These are phyloP conservation scores for Lordiphosa stackelbergi DNA, from an alignment of 1,140 invertebrate genomes.

Conservation along the genomic window DNA sequence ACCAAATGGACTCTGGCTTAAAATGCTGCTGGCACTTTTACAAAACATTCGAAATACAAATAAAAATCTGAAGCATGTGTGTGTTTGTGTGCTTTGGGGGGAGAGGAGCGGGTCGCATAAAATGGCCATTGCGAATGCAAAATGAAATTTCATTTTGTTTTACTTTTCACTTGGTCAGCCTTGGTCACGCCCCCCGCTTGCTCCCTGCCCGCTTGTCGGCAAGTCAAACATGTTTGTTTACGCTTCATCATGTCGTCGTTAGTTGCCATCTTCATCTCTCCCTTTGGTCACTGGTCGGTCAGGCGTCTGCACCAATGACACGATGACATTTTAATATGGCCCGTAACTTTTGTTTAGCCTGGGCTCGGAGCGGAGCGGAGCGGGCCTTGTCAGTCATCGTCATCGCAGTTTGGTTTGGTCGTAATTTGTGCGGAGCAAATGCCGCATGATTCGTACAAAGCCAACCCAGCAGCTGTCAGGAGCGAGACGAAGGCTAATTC, in stretches of 20 bases:
- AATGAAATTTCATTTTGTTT: slow-evolving; percentile 75
- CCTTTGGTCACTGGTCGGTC: slow-evolving; percentile 13
- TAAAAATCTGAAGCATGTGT: slow-evolving; percentile 63
- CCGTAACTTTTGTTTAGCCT: slow-evolving; percentile 70
- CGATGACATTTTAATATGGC: slow-evolving; percentile 74
- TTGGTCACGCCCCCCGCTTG: background rate
- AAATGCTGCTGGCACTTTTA: slow-evolving; percentile 73
- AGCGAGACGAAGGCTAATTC: slow-evolving; percentile 32
- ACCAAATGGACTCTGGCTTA: slow-evolving; percentile 67
- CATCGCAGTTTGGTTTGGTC: slow-evolving; percentile 54
- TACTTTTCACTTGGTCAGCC: slow-evolving; percentile 48
- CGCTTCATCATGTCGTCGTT: slow-evolving; percentile 74
- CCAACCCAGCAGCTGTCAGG: slow-evolving; percentile 17
- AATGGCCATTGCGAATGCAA: slow-evolving; percentile 64
- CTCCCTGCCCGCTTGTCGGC: slow-evolving; percentile 38
- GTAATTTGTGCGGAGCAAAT: slow-evolving; percentile 26
- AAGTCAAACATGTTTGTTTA: slow-evolving; percentile 72
- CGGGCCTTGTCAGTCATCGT: slow-evolving; percentile 43
- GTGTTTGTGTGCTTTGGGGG: background rate
- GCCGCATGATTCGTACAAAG: slow-evolving; percentile 35
- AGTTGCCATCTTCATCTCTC: slow-evolving; percentile 41
- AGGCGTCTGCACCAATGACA: slow-evolving; percentile 55
- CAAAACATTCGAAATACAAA: slow-evolving; percentile 74
- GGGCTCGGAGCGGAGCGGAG: background rate
- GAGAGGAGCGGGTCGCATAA: slow-evolving; percentile 13